Evolutionary conservation across 2,797 vertebrate genomes (phyloP).

Genomic region (Chrosomus eos): DNA sequence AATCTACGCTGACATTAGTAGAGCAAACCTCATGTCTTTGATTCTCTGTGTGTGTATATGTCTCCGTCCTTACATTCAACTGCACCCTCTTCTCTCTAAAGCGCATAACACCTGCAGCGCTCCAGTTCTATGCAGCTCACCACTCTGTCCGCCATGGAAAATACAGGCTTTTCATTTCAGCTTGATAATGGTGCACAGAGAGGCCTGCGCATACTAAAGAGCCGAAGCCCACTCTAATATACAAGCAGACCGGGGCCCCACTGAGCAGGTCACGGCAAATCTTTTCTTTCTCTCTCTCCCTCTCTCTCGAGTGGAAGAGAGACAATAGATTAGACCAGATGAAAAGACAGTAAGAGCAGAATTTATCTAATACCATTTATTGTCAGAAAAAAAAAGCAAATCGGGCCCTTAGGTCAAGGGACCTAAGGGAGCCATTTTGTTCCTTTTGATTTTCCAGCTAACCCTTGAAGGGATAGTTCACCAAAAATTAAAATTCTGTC

Average conservation of each 20-base stretch:
- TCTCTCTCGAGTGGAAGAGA: slow-evolving; percentile 47
- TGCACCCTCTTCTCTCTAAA: slow-evolving; percentile 21
- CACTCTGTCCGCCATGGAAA: slow-evolving; percentile 52
- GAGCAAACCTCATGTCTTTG: slow-evolving; percentile 14
- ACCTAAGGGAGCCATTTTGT: slow-evolving; percentile 45
- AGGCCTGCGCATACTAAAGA: slow-evolving; percentile 61
- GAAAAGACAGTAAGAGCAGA: slow-evolving; percentile 35
- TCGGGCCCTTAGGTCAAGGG: slow-evolving; percentile 11
- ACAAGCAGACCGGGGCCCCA: slow-evolving; percentile 54
- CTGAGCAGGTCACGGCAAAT: slow-evolving; percentile 46
- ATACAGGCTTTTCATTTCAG: slow-evolving; percentile 61
- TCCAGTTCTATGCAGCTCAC: slow-evolving; percentile 51
- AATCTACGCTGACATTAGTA: slow-evolving; percentile 49
- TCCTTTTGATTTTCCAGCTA: slow-evolving; percentile 12
- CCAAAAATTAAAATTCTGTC: neutral
- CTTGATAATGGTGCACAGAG: slow-evolving; percentile 57
- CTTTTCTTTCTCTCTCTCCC: slow-evolving; percentile 45
- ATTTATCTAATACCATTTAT: slow-evolving; percentile 51
- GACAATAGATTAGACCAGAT: slow-evolving; percentile 41
- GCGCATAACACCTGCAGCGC: slow-evolving; percentile 48
- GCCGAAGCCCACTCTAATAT: slow-evolving; percentile 48
- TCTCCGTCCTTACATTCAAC: slow-evolving; percentile 13
- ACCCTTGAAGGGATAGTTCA: slow-evolving; percentile 14
- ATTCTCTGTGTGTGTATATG: neutral
- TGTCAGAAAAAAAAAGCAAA: slow-evolving; percentile 21